Conservation (phyloP, 2,797 vertebrate genomes). For the Taenioides sp. region DNA sequence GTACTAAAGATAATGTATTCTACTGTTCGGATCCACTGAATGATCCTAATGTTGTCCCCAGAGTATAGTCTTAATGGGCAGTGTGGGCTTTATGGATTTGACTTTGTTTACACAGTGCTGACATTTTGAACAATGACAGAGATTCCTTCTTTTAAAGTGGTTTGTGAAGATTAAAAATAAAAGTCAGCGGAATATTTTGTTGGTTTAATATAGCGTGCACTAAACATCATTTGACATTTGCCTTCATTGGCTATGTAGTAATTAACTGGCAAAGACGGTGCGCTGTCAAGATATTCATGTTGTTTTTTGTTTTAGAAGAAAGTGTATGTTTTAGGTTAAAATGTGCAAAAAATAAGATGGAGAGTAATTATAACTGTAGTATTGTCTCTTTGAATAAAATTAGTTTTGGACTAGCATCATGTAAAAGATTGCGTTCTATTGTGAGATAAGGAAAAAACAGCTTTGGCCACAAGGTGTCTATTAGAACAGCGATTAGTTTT, state of each 20-base stretch:
- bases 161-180: neutral
- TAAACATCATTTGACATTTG: neutral
- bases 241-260: neutral
- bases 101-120: slow-evolving; percentile 10
- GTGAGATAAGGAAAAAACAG: neutral
- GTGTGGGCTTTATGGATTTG: slow-evolving; percentile 10
- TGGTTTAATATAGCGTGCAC: neutral
- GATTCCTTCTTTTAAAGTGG: neutral
- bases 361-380: neutral
- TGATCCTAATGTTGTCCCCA: slow-evolving; percentile 13
- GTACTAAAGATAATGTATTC: slow-evolving; percentile 13
- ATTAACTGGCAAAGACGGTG: neutral
- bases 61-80: neutral
- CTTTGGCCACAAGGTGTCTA: neutral
- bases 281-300: neutral
- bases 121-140: slow-evolving; percentile 4
- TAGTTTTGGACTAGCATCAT: neutral
- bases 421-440: neutral
- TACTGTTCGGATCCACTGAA: neutral
- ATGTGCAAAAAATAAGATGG: neutral
- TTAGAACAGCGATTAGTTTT: neutral
- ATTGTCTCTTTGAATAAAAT: neutral
- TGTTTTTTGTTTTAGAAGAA: neutral
- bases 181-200: neutral
- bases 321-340: neutral